A percentile compares a stretch with the other conserved stretches of the same genome.
Conservation (phyloP, 2,113 vertebrate species). For the Ictalurus furcatus region DNA sequence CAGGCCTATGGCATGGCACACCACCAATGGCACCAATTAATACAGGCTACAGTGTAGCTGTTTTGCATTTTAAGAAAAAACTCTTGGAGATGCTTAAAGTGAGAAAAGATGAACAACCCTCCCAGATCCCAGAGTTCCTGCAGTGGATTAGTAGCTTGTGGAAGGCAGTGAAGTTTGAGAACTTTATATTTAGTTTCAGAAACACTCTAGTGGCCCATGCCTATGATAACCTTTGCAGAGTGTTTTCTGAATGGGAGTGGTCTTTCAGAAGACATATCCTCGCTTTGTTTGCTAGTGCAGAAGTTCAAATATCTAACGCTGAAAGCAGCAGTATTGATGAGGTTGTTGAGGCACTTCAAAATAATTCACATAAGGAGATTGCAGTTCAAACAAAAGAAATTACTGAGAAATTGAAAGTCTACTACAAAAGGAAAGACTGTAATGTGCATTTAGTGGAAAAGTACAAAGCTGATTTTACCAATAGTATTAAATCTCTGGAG, state of each 20-base stretch:
- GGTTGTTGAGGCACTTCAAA: conserved; percentile 27
- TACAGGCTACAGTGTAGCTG: conserved; percentile 65
- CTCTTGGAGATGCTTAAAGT: conserved; percentile 50
- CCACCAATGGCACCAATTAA: conserved; percentile 72
- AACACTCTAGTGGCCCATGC: conserved; percentile 55
- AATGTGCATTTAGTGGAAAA: conserved; percentile 62
- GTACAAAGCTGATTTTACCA: conserved; percentile 62
- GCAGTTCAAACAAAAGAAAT: background rate
- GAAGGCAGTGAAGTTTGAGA: conserved; percentile 67
- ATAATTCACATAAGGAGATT: conserved; percentile 15
- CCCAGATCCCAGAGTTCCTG: conserved; percentile 51
- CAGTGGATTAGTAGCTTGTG: conserved; percentile 62
- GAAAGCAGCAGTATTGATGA: background rate
- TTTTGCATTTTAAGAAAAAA: conserved; percentile 58
- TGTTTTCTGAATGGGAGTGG: conserved; percentile 52
- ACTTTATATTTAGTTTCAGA: conserved; percentile 60
- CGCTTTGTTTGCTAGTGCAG: background rate
- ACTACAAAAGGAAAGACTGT: conserved; percentile 58
- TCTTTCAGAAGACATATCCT: conserved; percentile 16
- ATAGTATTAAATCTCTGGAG: conserved; percentile 48
- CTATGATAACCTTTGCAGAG: conserved; percentile 45
- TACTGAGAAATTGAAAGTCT: conserved; percentile 17
- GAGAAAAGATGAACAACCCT: background rate
- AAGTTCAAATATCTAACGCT: background rate
- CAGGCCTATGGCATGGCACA: conserved; percentile 68